Evolutionary conservation across 2,797 vertebrate species (phyloP), one percentile per base, ranked within the genome.

Genomic region (Phalloptychus januarius): DNA sequence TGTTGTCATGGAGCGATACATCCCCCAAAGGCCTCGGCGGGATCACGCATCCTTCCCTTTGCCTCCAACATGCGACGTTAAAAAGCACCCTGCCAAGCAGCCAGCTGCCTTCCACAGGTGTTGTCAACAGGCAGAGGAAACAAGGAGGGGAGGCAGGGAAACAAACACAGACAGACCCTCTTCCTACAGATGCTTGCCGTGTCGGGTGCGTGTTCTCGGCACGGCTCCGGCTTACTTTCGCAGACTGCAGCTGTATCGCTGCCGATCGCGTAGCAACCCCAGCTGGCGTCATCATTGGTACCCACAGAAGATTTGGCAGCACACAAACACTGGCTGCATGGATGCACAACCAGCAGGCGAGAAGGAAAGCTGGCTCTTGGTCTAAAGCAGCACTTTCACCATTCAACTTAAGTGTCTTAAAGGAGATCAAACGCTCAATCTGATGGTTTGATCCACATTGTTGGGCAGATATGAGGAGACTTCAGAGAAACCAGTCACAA

Each of bases 51-150:
- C 88, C 82, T 69, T 84, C 72, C 58, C 71, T 76, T 79, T 44
- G 76, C 65, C 81, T 79, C 77, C 69, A 16, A 4, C 50, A 52
- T 67, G 65, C 33, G 25, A 83, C 67, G 79, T 80, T n/a, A n/a
- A 69, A 83, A 83, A 84, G 84, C 86, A 46, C 86, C 82, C 88
- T 38, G 85, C 85, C 77, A 85, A 67, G 74, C 75, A 76, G 82
- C 86, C 91, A 92, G 87, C 81, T 92, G 92, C 90, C 79, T 87
- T 86, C 89, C 87, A 90, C 91, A 93, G 91, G 92, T 94, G 92
- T 71, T 90, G 87, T 83, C 74, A 81, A 77, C 84, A 91, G 86
- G 86, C 82, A 83, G 84, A 82, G 70, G 78, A 79, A 25, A 20
- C 74, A 69, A 56, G 77, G 56, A 45, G 52, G 70, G 70, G 77